Conservation (phyloP, 2,888 invertebrate genomes). For the Eilema caniola region DNA sequence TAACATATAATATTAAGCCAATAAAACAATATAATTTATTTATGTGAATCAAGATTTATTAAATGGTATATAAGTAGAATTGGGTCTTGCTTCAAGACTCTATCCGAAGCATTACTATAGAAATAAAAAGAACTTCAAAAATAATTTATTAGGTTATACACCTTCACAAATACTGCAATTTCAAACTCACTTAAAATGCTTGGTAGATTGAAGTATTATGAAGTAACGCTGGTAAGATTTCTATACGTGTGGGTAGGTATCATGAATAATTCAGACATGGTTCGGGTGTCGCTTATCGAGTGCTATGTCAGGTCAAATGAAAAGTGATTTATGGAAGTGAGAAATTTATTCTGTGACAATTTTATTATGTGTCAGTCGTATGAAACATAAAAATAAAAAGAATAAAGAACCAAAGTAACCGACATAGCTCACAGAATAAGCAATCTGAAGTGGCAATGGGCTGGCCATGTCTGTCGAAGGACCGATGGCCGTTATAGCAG, state of each 20-base stretch:
- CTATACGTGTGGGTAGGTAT: slow-evolving; percentile 43
- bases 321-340: slow-evolving; percentile 56
- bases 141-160: background rate
- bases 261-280: slow-evolving; percentile 66
- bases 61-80: too few relatives aligned
- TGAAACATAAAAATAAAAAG: too few relatives aligned
- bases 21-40: too few relatives aligned
- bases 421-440: too few relatives aligned
- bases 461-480: too few relatives aligned
- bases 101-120: background rate
- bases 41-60: too few relatives aligned
- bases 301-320: slow-evolving; percentile 52
- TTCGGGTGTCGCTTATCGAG: slow-evolving; percentile 63
- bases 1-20: too few relatives aligned
- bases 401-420: too few relatives aligned
- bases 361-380: background rate
- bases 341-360: slow-evolving; percentile 12
- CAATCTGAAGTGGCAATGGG: too few relatives aligned
- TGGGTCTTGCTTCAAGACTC: background rate
- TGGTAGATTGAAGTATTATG: slow-evolving; percentile 27
- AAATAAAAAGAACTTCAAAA: background rate
- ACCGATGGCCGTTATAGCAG: too few relatives aligned
- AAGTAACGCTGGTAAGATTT: slow-evolving; percentile 29
- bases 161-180: background rate
- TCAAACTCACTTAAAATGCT: background rate